Percentiles rank a stretch among this genome's conserved stretches.
These are phyloP conservation scores for Prunella himalayana DNA, from an alignment of 2,113 vertebrate species.

Conservation along the genomic window DNA sequence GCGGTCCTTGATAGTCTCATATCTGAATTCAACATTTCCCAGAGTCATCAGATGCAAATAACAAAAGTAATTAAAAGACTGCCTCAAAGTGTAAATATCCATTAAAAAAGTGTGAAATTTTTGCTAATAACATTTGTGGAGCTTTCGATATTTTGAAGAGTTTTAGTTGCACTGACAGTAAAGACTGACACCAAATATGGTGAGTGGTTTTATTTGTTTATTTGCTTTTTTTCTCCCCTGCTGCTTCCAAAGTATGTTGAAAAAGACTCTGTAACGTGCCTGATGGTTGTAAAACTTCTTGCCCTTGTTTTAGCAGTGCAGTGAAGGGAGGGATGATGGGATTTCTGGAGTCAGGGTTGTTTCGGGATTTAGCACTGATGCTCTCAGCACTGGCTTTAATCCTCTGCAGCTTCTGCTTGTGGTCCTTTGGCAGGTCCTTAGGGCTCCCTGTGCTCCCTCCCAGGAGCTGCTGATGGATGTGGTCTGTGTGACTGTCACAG, in stretches of 20 bases:
- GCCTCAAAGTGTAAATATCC: conserved; percentile 30
- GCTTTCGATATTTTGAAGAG: conserved; percentile 5
- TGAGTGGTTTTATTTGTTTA: conserved; percentile 45
- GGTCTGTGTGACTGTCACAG: background rate
- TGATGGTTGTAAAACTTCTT: conserved; percentile 13
- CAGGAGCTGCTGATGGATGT: background rate
- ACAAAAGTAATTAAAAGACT: conserved; percentile 53
- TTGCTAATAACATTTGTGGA: background rate
- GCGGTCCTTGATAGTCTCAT: background rate
- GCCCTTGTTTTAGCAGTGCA: background rate
- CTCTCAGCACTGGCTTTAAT: background rate
- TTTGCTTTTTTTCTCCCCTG: background rate
- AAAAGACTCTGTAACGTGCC: background rate
- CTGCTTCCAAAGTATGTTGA: conserved; percentile 15
- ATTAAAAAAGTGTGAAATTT: conserved; percentile 6
- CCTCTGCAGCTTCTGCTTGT: background rate
- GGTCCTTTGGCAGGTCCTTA: background rate
- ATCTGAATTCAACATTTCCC: conserved; percentile 11
- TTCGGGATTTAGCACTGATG: background rate
- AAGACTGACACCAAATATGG: conserved; percentile 46
- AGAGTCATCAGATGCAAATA: background rate
- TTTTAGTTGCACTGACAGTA: conserved; percentile 39
- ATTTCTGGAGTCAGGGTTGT: background rate
- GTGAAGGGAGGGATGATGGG: background rate
- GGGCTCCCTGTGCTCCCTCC: background rate